phyloP scores from a whole-genome alignment of 2,113 vertebrate species.

The Micronycteris hirsuta region DNA sequence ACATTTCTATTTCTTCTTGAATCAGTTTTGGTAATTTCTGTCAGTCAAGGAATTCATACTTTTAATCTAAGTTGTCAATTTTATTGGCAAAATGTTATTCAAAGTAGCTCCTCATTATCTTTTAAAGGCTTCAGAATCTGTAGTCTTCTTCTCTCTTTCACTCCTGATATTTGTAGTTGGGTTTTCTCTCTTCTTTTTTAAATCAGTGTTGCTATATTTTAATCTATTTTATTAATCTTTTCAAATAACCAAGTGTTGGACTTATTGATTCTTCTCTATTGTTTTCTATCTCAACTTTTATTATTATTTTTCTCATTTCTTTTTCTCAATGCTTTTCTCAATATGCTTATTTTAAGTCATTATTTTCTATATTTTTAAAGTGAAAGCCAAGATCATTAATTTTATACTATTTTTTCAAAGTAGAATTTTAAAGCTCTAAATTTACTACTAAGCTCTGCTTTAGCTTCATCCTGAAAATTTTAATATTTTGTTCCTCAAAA shows the following conservation, averaged over 20 bases:
- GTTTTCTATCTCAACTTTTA: not conserved
- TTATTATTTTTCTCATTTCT: not conserved
- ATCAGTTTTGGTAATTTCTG: not conserved
- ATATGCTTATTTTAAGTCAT: not conserved
- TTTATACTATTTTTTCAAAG: not conserved
- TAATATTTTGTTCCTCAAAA: not conserved
- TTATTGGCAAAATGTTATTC: not conserved
- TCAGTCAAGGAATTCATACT: not conserved
- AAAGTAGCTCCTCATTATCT: not conserved
- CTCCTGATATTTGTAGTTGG: not conserved
- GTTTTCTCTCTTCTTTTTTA: not conserved
- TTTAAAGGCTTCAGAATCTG: not conserved
- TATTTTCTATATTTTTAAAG: not conserved
- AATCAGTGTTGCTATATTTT: not conserved
- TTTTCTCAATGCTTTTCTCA: not conserved
- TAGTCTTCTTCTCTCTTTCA: not conserved
- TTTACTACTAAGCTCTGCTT: not conserved
- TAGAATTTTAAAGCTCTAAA: not conserved
- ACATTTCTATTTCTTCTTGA: not conserved
- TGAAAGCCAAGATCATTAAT: not conserved
- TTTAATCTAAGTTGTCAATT: not conserved
- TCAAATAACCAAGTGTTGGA: not conserved
- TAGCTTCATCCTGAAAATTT: not conserved
- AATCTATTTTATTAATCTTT: not conserved
- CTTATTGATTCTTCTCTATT: not conserved